These are phyloP conservation scores for Thinocorus orbignyianus DNA, from an alignment of 2,113 vertebrate species.

Conservation along the genomic window DNA sequence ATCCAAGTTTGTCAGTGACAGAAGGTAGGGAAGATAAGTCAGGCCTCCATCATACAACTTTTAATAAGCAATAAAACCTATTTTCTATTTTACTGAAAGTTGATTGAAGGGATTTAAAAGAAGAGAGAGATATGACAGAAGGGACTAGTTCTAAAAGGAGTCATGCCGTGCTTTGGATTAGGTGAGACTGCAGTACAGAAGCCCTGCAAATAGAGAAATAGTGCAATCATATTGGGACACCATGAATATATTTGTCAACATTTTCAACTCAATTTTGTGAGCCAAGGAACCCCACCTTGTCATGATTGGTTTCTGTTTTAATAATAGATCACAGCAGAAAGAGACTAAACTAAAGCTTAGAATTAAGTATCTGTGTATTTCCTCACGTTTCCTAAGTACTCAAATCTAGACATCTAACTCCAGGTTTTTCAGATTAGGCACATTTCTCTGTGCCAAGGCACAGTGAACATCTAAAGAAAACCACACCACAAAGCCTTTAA, in stretches of 20 bases:
- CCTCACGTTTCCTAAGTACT: background rate
- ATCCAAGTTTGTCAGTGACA: background rate
- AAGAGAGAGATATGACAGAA: background rate
- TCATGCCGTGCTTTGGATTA: slow-evolving; percentile 10
- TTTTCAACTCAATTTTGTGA: background rate
- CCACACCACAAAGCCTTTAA: background rate
- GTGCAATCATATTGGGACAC: background rate
- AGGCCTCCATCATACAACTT: background rate
- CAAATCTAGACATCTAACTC: background rate
- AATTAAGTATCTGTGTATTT: background rate
- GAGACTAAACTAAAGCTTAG: background rate
- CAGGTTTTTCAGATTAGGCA: background rate
- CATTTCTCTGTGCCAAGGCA: background rate
- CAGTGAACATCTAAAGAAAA: background rate
- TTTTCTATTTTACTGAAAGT: slow-evolving; percentile 26
- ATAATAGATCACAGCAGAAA: background rate
- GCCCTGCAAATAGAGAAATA: background rate
- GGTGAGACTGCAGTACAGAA: background rate
- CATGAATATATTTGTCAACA: background rate
- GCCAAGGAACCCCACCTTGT: background rate
- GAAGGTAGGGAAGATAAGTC: slow-evolving; percentile 48
- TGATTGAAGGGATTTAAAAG: slow-evolving; percentile 24
- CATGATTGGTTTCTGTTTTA: background rate
- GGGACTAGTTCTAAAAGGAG: background rate
- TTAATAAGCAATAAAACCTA: slow-evolving; percentile 12